Evolutionary conservation across 2,113 vertebrate species (phyloP), one percentile per base, ranked within the genome.

Genomic region (Thunnus maccoyii): DNA sequence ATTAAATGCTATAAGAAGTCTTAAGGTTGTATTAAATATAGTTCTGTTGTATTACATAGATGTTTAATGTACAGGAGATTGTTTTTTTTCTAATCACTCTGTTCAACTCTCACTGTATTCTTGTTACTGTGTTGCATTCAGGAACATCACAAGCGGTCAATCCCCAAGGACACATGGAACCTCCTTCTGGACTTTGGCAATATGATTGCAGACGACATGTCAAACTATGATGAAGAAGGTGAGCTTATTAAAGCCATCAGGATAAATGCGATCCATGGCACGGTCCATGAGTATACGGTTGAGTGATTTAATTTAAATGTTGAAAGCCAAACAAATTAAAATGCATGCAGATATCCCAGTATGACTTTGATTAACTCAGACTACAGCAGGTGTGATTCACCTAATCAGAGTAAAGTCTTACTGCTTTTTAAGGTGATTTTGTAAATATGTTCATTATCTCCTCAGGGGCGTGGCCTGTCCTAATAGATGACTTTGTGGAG

Each of bases 221-320:
- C 98, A 47, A 99, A 98, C 94, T 99, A 98, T 44, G 98, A 99
- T 50, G 97, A 99, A 91, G 97, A 99, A 97, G 98, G 98, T 97
- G 93, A 93, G 87, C 25, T 25, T 51, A 20, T 36, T 1, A 44
- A 41, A 63, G 30, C 18, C 51, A 25, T 30, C 48, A 46, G 27
- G 63, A 52, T 41, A 18, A 48, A 77, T 48, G 22, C n/a, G 18
- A 22, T 12, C 36, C 25, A 51, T 25, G 12, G 15, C 11, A 14
- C 7, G 5, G 1, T 13, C 27, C 27, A 57, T 3, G 12, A 5
- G 1, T 48, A 15, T n/a, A 57, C 64, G 25, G 32, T 47, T 57
- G 2, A 51, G 30, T 48, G n/a, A 46, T 66, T 60, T 22, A 3
- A 44, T 51, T 51, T 62, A 41, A 5, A 51, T 18, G 16, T 4